These are phyloP conservation scores for Serinus canaria DNA, from an alignment of 2,113 vertebrate genomes.

Conservation along the genomic window DNA sequence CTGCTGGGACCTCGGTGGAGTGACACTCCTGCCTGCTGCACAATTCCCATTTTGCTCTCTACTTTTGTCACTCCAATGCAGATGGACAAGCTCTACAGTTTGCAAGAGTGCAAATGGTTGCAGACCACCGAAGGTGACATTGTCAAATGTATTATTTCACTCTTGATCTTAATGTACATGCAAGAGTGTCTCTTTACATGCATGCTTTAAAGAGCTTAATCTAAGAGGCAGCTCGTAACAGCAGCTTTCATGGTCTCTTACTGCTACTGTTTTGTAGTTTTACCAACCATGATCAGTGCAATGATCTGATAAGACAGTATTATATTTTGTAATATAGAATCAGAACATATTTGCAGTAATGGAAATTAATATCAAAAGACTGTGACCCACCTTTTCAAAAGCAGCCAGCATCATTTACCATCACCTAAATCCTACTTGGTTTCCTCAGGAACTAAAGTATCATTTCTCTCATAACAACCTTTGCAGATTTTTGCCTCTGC, in stretches of 20 bases:
- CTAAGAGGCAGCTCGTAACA: background rate
- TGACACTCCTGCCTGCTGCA: background rate
- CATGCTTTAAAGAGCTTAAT: background rate
- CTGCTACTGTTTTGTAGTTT: background rate
- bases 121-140: background rate
- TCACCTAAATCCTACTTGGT: background rate
- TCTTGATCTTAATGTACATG: constrained; percentile 9
- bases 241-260: background rate
- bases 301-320: background rate
- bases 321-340: background rate
- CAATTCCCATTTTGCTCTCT: background rate
- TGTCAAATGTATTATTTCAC: constrained; percentile 37
- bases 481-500: background rate
- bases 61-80: background rate
- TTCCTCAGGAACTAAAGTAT: background rate
- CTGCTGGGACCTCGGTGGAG: background rate
- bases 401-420: background rate
- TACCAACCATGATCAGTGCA: background rate
- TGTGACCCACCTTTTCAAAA: background rate
- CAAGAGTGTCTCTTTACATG: background rate
- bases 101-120: background rate
- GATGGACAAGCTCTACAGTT: constrained; percentile 13
- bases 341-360: background rate
- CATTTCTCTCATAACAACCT: background rate
- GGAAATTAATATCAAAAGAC: background rate